Conservation (phyloP, 2,797 vertebrate genomes). For the Chelmon rostratus region DNA sequence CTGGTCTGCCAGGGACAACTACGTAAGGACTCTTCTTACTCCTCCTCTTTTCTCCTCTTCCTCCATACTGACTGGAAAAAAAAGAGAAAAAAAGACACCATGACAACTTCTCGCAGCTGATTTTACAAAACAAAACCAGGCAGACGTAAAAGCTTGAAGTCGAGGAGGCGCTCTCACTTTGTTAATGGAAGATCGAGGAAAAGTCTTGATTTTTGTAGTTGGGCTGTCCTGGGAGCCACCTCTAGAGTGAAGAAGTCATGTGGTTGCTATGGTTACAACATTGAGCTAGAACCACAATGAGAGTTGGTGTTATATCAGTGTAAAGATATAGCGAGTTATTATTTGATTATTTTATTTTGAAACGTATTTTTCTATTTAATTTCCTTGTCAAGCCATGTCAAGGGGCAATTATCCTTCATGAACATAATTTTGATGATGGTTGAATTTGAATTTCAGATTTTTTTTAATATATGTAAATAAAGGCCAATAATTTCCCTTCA, state of each 20-base stretch:
- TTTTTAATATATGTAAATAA: neutral
- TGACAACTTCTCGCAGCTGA: neutral
- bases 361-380: neutral
- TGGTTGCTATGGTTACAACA: constrained; percentile 36
- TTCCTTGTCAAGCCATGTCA: neutral
- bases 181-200: constrained; percentile 5
- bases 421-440: neutral
- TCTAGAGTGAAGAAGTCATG: constrained; percentile 27
- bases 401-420: no score
- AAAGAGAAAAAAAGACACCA: constrained; percentile 2
- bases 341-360: neutral
- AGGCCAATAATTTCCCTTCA: neutral
- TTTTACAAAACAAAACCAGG: no score
- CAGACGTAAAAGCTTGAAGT: constrained; percentile 4
- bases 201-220: constrained; percentile 22
- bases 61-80: neutral
- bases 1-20: constrained; percentile 99
- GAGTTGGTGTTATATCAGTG: neutral
- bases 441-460: neutral
- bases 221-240: constrained; percentile 26
- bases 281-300: neutral
- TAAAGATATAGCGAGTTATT: neutral
- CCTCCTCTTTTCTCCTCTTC: constrained; percentile 1
- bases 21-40: constrained; percentile 86
- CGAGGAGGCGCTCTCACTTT: constrained; percentile 9